Percentiles rank a stretch among this genome's conserved stretches.
These are phyloP conservation scores for Phanerotoma sp. DNA, from an alignment of 2,888 invertebrate genomes.

Conservation along the genomic window DNA sequence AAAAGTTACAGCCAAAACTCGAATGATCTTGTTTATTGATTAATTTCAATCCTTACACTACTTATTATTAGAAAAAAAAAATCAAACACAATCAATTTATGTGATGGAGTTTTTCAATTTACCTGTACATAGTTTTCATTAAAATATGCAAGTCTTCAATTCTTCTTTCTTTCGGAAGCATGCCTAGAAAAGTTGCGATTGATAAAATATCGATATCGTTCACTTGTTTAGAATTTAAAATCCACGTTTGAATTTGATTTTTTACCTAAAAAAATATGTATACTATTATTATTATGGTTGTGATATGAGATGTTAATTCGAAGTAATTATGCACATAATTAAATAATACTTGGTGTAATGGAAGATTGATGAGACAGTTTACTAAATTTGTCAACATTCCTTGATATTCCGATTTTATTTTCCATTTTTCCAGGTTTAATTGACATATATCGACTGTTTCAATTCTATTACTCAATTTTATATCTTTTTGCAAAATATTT, in stretches of 20 bases:
- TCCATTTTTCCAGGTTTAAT: conserved; percentile 45
- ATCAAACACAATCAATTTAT: conserved; percentile 2
- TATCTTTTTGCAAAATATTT: conserved; percentile 5
- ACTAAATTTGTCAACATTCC: conserved; percentile 47
- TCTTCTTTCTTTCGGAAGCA: conserved; percentile 50
- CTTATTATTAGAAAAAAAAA: conserved; percentile 11
- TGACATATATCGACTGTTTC: conserved; percentile 41
- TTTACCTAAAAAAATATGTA: conserved; percentile 43
- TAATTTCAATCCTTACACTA: conserved; percentile 13
- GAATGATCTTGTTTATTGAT: no score
- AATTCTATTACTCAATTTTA: conserved; percentile 11
- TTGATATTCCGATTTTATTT: conserved; percentile 40
- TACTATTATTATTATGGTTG: conserved; percentile 1
- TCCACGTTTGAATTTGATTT: conserved; percentile 52
- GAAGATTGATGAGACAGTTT: conserved; percentile 48
- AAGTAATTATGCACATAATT: no score
- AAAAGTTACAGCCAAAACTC: conserved; percentile 40
- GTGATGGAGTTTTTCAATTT: conserved; percentile 11
- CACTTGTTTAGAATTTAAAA: conserved; percentile 43
- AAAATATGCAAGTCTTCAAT: conserved; percentile 51
- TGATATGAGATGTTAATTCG: background rate
- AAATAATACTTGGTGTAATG: conserved; percentile 45
- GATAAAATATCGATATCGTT: conserved; percentile 54
- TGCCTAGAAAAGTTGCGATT: conserved; percentile 52
- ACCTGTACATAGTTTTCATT: conserved; percentile 54